Conservation (phyloP, 2,888 invertebrate genomes). For the Polydrusus pterygomalis region DNA sequence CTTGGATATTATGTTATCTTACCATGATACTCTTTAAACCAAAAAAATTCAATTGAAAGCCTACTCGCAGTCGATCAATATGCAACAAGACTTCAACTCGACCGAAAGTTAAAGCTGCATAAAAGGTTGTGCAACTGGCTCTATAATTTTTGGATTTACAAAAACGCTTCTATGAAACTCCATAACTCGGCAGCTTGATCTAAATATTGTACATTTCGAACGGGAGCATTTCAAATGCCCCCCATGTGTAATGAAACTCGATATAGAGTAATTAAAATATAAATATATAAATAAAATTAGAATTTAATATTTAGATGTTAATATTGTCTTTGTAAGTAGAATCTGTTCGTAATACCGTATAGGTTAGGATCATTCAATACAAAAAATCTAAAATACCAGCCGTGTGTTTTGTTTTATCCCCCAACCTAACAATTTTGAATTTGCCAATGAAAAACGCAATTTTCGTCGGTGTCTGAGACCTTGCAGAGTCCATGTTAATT, state of each 20-base stretch:
- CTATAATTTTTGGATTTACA: neutral
- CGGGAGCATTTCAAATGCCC: conserved; percentile 68
- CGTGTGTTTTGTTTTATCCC: conserved; percentile 56
- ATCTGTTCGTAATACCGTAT: conserved; percentile 73
- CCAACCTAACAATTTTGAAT: neutral
- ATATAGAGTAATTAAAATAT: conserved; percentile 70
- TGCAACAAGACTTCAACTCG: neutral
- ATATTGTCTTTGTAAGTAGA: conserved; percentile 73
- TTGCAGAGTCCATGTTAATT: no score
- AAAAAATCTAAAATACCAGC: conserved; percentile 67
- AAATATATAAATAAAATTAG: conserved; percentile 72
- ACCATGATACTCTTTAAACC: no score
- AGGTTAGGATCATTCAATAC: conserved; percentile 72
- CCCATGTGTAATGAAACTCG: conserved; percentile 66
- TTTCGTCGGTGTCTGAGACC: no score
- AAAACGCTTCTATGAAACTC: conserved; percentile 45
- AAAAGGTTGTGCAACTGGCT: no score
- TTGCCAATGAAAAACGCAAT: neutral
- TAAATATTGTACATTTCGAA: conserved; percentile 59
- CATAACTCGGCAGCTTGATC: conserved; percentile 51
- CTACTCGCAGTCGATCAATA: no score
- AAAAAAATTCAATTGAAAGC: no score
- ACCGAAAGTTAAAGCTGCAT: neutral
- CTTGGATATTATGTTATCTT: no score
- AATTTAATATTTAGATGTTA: conserved; percentile 72